Evolutionary conservation across 2,888 invertebrate species (phyloP).

Genomic region (Phortica okadai): DNA sequence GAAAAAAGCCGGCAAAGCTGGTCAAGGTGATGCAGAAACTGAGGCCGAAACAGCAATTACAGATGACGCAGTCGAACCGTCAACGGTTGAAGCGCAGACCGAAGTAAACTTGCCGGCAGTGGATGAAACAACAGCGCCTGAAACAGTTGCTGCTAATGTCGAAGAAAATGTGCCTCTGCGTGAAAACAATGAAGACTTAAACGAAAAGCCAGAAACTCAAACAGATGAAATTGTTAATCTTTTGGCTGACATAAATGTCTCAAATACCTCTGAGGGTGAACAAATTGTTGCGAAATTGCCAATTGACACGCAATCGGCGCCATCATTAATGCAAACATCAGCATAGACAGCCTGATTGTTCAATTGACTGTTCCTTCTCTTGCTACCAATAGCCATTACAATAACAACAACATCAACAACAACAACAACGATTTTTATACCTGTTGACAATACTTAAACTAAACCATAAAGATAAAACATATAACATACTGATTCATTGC

Average conservation of each 20-base stretch:
- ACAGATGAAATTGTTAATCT: background rate
- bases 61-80: background rate
- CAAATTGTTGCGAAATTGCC: background rate
- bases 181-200: background rate
- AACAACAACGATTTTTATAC: conserved; percentile 9
- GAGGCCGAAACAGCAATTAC: background rate
- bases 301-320: conserved; percentile 1
- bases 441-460: conserved; percentile 7
- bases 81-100: background rate
- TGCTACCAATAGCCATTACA: background rate
- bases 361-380: background rate
- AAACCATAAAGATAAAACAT: background rate
- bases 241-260: background rate
- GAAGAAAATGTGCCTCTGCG: background rate
- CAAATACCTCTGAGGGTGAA: background rate
- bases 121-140: background rate
- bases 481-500: background rate
- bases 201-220: background rate
- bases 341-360: background rate
- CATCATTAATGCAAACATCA: background rate
- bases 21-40: conserved; percentile 46
- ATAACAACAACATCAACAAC: background rate
- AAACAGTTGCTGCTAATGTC: background rate
- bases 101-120: background rate
- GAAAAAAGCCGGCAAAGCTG: conserved; percentile 56